Evolutionary conservation across 2,888 invertebrate genomes (phyloP), one percentile per base, ranked within the genome.

Genomic region (Adelphocoris suturalis): DNA sequence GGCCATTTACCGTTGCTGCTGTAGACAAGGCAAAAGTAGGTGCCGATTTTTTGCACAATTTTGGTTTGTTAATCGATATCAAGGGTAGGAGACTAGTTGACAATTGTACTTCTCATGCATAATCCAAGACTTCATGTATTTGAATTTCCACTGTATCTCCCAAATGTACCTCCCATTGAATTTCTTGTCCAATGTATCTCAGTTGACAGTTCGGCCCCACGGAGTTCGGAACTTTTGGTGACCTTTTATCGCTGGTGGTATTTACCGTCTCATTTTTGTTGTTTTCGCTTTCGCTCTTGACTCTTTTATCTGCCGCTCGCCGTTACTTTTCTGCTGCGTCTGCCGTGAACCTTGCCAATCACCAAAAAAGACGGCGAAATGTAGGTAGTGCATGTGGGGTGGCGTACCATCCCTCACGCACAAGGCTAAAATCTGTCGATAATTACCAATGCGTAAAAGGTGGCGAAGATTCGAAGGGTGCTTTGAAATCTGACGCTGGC

Each of bases 291-390:
- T 81, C 81, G 7, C 81, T 81, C 81, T 81, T 81, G 81, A n/a
- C 81, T 19, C n/a, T 81, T 76, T 19, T 81, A 47, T 81, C 81
- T 37, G 46, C 47, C 37, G 47, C 28, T 7, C 48, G 81, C 19
- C 47, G 81, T 47, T 81, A 12, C 11, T 81, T 81, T 13, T 81
- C 81, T 9, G 47, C 48, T 81, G 48, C n/a, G n/a, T 47, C 46
- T 81, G 46, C 5, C 47, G 47, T 81, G 47, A 47, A 47, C 47
- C 81, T 81, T 81, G 47, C 52, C 9, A 52, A 47, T 82, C 82
- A 52, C 82, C 82, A 46, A 82, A 52, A 48, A 82, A 82, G 48
- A 82, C 82, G 46, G 82, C 14, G 82, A 57, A 85, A 27, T 85
- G 85, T n/a, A n/a, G n/a, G n/a, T n/a, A 4, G 12, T 11, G 27